Percentiles rank a stretch among this genome's conserved stretches.
These are phyloP conservation scores for Lycodopsis pacificus DNA, from an alignment of 2,797 vertebrate species.

Conservation along the genomic window DNA sequence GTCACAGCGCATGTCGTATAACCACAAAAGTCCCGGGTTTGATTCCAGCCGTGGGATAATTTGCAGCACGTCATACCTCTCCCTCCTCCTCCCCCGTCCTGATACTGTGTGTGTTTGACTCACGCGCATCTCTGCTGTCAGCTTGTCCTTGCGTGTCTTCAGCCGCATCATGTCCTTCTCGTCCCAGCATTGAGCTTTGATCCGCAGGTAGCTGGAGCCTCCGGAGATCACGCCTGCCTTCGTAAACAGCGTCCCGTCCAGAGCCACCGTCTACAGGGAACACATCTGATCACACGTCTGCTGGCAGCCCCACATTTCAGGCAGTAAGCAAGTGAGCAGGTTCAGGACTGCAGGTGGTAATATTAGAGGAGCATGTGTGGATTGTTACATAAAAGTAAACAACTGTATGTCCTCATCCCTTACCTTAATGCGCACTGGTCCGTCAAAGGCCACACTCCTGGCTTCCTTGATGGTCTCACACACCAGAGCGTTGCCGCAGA, in stretches of 20 bases:
- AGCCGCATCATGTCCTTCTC: conserved; percentile 89
- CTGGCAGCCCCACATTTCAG: conserved; percentile 6
- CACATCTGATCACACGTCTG: background rate
- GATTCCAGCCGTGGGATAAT: too few relatives aligned
- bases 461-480: conserved; percentile 94
- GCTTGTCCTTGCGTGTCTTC: conserved; percentile 86
- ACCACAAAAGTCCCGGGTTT: too few relatives aligned
- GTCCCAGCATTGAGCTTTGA: conserved; percentile 92
- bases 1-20: too few relatives aligned
- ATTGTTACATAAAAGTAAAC: background rate
- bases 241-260: conserved; percentile 95
- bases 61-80: background rate
- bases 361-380: background rate
- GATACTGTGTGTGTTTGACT: conserved; percentile 40
- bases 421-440: conserved; percentile 88
- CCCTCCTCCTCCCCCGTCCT: background rate
- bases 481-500: conserved; percentile 91
- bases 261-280: conserved; percentile 87
- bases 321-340: background rate
- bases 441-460: conserved; percentile 87
- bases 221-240: conserved; percentile 97
- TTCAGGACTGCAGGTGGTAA: background rate
- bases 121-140: conserved; percentile 89
- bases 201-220: conserved; percentile 90
- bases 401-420: conserved; percentile 29